These are phyloP conservation scores for Echinometra lucunter DNA, from an alignment of 53 echinoderm and acorn worm species.

Conservation along the genomic window DNA sequence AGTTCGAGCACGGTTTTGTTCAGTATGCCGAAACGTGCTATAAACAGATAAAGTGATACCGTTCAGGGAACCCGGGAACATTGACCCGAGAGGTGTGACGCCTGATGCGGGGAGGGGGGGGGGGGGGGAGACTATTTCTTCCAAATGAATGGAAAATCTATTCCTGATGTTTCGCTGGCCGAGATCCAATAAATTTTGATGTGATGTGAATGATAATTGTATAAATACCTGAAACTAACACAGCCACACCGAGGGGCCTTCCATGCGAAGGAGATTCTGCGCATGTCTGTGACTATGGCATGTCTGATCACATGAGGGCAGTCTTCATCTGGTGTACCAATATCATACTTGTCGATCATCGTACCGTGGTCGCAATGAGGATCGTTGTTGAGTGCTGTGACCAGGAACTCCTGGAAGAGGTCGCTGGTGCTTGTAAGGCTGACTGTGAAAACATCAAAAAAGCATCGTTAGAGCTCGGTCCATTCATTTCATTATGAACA, in stretches of 20 bases:
- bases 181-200: no score
- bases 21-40: no score
- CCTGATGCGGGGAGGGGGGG: not conserved
- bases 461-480: not conserved
- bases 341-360: constrained; percentile 13
- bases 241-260: constrained; percentile 63
- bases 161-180: no score
- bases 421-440: not conserved
- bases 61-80: no score
- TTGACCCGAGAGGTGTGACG: no score
- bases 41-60: no score
- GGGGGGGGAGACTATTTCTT: not conserved
- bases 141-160: no score
- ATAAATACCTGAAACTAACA: constrained; percentile 50
- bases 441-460: not conserved
- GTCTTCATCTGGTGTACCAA: not conserved
- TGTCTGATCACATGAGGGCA: constrained; percentile 61
- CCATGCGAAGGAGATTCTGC: constrained; percentile 43
- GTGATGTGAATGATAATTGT: not conserved
- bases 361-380: constrained; percentile 48
- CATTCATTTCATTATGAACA: no score
- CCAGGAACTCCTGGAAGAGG: constrained; percentile 47
- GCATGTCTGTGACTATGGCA: constrained; percentile 6
- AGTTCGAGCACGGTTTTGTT: no score
- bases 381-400: constrained; percentile 52